Conservation (phyloP, 2,888 invertebrate species). For the Sarcophaga caerulescens region DNA sequence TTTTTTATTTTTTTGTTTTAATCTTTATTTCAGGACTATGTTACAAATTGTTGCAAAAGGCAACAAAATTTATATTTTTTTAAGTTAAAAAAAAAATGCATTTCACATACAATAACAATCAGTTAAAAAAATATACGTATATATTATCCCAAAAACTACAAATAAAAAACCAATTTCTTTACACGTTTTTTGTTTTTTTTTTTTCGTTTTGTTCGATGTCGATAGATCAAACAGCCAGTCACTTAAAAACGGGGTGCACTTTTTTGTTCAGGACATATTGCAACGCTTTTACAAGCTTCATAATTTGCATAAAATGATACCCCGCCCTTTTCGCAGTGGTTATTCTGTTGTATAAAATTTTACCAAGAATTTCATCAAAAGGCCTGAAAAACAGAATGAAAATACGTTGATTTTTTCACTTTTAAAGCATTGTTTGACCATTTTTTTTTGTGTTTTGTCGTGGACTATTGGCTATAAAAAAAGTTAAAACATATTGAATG, state of each 20-base stretch:
- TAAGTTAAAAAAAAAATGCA: no score
- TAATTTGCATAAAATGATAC: not conserved
- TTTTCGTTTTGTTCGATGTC: no score
- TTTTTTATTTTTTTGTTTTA: not conserved
- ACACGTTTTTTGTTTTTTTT: no score
- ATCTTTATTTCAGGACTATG: not conserved
- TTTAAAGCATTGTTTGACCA: not conserved
- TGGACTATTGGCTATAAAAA: not conserved
- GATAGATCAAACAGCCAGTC: no score
- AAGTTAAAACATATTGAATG: slow-evolving; percentile 1
- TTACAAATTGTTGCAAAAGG: not conserved
- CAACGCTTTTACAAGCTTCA: not conserved
- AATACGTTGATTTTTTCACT: not conserved
- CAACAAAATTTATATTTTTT: not conserved
- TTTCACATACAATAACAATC: no score
- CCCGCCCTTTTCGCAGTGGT: not conserved
- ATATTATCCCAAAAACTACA: no score
- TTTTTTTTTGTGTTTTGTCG: not conserved
- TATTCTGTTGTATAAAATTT: not conserved
- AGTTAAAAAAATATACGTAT: no score
- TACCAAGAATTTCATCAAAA: not conserved
- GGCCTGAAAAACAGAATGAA: not conserved
- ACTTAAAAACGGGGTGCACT: no score
- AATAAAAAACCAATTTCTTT: no score
- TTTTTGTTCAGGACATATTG: not conserved